Base-by-base conservation (phyloP, 2,797 vertebrate genomes). In the Forpus xanthops region DNA sequence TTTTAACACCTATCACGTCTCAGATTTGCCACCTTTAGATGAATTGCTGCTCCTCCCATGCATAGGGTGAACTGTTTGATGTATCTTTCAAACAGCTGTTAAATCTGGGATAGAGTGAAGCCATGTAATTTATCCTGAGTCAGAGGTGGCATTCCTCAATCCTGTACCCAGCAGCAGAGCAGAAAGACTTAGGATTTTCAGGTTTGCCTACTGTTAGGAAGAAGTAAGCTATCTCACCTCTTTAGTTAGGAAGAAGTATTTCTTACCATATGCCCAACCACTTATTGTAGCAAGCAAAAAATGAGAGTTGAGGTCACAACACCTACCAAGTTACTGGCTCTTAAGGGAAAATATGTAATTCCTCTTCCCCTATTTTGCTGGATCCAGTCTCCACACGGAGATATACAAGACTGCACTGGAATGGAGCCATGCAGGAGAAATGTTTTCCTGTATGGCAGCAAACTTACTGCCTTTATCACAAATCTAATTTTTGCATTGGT, bases 11-110 rank as follows among this genome's bases (percentile, higher is more conserved):
- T 94, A 76, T 90, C 94, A 93, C 6, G 2, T 91, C 94, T 79
- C 85, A 76, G 85, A 84, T 96, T 94, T 87, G 91, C 82, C 91
- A 96, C 85, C 89, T 93, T 56, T 10, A 84, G 89, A 92, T 90
- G 67, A 94, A 96, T 91, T 90, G 77, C 79, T 92, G 79, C 41
- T 93, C 89, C 89, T 96, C 87, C 83, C 66, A 90, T 86, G 77
- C 89, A 88, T 4, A 73, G 91, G 75, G 85, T 64, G 92, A 96
- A 94, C 81, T 87, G 85, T 94, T 86, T 88, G 87, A 91, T 88
- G 70, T 64, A 75, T 90, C 92, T 86, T 85, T 89, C 60, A 71
- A 86, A 76, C 30, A 94, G 68, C 94, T 88, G 87, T 79, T 95
- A 93, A 93, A 87, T 49, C 64, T 71, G 82, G 89, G 76, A 75